Percentiles rank a stretch among this genome's conserved stretches.
phyloP scores from a whole-genome alignment of 2,113 vertebrate genomes.

The Thalassarche chlororhynchos region DNA sequence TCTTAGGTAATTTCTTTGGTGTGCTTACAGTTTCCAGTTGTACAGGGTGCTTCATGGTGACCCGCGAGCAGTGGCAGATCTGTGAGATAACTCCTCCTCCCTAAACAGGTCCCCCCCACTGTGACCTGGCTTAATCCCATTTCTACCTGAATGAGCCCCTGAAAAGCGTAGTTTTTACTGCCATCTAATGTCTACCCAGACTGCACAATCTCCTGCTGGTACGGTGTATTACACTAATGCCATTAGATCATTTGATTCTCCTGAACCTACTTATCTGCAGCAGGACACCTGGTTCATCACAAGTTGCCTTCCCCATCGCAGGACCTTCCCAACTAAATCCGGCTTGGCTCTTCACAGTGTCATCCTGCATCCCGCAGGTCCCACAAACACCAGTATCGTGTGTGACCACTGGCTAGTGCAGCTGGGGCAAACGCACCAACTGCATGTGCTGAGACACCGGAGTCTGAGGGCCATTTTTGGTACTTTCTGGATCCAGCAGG shows the following conservation, averaged over 20 bases:
- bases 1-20: background rate
- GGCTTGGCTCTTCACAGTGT: accelerated
- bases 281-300: background rate
- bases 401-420: accelerated
- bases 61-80: background rate
- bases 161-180: background rate
- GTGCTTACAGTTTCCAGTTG: background rate
- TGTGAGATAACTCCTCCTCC: background rate
- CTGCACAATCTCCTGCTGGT: background rate
- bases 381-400: background rate
- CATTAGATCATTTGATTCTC: background rate
- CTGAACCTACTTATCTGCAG: background rate
- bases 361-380: background rate
- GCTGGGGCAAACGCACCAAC: background rate
- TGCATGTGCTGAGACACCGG: background rate
- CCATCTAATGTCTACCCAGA: background rate
- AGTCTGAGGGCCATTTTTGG: background rate
- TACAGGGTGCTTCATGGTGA: accelerated
- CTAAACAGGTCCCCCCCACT: background rate
- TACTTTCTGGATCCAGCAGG: background rate
- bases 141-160: background rate
- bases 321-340: background rate
- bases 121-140: background rate
- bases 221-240: background rate
- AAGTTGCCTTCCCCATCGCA: background rate